A percentile compares a stretch with the other conserved stretches of the same genome.
Evolutionary conservation across 2,888 invertebrate genomes (phyloP).

Genomic region (Drosophila austrosaltans): DNA sequence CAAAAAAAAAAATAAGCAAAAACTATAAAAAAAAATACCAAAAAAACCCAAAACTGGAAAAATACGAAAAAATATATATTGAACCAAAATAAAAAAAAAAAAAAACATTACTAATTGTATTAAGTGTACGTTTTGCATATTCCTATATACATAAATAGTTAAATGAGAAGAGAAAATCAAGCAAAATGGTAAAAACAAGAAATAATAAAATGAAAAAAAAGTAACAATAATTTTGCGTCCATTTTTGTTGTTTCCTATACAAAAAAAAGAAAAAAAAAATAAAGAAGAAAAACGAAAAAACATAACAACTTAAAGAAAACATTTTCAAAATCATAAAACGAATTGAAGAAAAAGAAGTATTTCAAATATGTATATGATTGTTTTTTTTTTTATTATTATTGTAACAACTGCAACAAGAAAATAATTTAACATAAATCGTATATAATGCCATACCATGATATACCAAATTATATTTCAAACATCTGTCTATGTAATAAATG

Average conservation of each 20-base stretch:
- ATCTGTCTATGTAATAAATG: not conserved
- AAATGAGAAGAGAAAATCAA: constrained; percentile 56
- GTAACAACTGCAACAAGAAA: constrained; percentile 16
- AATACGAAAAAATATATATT: constrained; percentile 20
- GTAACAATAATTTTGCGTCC: constrained; percentile 78
- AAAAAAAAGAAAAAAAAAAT: constrained; percentile 31
- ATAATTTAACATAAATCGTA: not conserved
- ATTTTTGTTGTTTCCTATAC: constrained; percentile 76
- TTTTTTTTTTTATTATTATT: constrained; percentile 36
- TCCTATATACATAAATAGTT: constrained; percentile 67
- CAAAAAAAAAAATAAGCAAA: constrained; percentile 24
- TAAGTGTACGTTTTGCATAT: constrained; percentile 76
- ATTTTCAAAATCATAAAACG: constrained; percentile 19
- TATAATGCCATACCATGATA: not conserved
- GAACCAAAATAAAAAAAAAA: constrained; percentile 23
- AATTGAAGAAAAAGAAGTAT: not conserved
- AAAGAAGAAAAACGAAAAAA: constrained; percentile 34
- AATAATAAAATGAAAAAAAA: constrained; percentile 34
- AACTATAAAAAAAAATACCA: constrained; percentile 22
- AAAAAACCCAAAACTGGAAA: constrained; percentile 27
- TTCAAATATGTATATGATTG: constrained; percentile 27
- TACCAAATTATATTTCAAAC: not conserved
- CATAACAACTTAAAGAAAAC: constrained; percentile 20
- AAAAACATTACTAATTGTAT: constrained; percentile 52
- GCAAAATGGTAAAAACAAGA: constrained; percentile 47